Evolutionary conservation across 2,797 vertebrate species (phyloP), one percentile per base, ranked within the genome.

Genomic region (Mastacembelus armatus): DNA sequence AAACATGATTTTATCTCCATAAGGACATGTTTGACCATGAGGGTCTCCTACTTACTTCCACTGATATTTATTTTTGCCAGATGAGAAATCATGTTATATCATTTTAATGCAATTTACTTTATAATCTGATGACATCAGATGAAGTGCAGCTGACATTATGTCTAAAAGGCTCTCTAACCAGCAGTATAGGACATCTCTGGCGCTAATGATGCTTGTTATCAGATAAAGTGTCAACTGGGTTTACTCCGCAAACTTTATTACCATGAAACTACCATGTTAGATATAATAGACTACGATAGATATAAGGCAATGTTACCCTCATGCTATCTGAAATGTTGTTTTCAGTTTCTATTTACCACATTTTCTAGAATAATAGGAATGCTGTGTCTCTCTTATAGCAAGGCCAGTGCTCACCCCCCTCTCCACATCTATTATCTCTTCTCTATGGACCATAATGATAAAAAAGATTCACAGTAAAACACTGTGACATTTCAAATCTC

Each of bases 401-500:
- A 82, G 81, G 71, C 74, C 71, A 55, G 32, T 32, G 19, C 40
- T 33, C 50, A 26, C 36, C 43, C 36, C 45, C 40, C 38, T 57
- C 61, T 58, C 48, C 48, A 67, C 51, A 58, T 85, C 76, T 84
- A 75, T 88, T 88, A 85, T 78, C 73, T 56, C 64, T 71, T 60
- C 52, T 85, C 81, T 67, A 63, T 70, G 70, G 78, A 81, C 80
- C 64, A 69, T 74, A 69, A 87, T 74, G 55, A 80, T 84, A 82
- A 85, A 90, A 90, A 86, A 87, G 70, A 85, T 86, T 89, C 75
- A 66, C 84, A 75, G 83, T 83, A 84, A 89, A 90, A 88, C 72
- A 83, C 74, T 57, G 82, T 90, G 90, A 92, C 87, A 88, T 91
- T 91, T 92, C 74, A 81, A 78, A 88, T 90, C 74, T 80, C 85